Base-by-base conservation (phyloP, 2,888 invertebrate genomes). In the Dynastes grantii region DNA sequence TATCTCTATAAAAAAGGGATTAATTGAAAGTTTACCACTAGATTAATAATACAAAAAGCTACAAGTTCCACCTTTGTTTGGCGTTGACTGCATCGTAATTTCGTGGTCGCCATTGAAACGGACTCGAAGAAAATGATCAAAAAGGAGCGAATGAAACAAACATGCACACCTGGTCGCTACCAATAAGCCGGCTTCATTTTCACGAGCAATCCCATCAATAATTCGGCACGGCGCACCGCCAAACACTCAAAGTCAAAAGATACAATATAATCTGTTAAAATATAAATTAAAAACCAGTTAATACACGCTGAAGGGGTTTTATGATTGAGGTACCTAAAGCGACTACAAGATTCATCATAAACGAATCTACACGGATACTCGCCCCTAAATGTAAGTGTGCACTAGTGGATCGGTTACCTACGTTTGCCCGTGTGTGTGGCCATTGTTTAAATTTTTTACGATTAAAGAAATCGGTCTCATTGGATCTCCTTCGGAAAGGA, bases 271-370 rank as follows among this genome's bases (percentile, higher is more conserved):
- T 84, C 83, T 82, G 84, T 84, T 84, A 83, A 83, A 82, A 83
- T 83, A 83, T 84, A 84, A 84, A 84, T 84, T 84, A 84, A 83
- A 84, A 84, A 81, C 79, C 81, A 83, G 82, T 84, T 83, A 84
- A 84, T 81, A 82, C 81, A 80, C 63, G 63, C 77, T 71, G 55
- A 63, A 68, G 63, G 76, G 78, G 68, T 76, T 76, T 78, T 78
- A 80, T 80, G 80, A 79, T 78, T 76, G 73, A 76, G 79, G 78
- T 70, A 76, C 51, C 70, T 32, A 55, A 22, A 58, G 0, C 73
- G 58, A 37, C n/a, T 16, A 27, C 37, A 22, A 13, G 58, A 51
- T 51, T 27, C 51, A 29, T 22, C 22, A 6, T 67, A 63, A n/a
- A 63, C 27, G 32, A 32, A 63, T 29, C 37, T 63, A 29, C 45